phyloP scores from a whole-genome alignment of 2,797 vertebrate genomes.

The Mus spretus region DNA sequence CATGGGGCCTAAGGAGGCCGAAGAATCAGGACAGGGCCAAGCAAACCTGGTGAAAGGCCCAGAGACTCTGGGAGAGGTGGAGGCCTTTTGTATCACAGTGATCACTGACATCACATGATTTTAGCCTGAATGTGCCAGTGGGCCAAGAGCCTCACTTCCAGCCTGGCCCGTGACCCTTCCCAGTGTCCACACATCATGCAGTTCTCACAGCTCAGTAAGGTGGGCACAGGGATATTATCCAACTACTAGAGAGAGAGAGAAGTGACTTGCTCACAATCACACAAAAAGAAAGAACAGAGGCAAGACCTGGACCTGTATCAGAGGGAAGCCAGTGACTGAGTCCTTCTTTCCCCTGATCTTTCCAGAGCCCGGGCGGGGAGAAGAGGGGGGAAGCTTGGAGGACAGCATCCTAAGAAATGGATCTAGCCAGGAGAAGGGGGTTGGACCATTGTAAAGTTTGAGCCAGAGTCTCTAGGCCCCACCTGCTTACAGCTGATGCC shows the following conservation, averaged over 20 bases:
- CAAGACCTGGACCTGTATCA: neutral
- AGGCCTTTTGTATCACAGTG: neutral
- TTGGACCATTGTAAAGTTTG: accelerated
- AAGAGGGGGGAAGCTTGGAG: neutral
- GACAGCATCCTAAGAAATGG: neutral
- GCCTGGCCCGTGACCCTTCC: neutral
- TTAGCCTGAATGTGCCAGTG: neutral
- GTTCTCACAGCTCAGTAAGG: neutral
- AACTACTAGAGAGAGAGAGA: no score
- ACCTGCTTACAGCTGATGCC: neutral
- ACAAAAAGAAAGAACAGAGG: neutral
- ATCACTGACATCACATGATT: neutral
- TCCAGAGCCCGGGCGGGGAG: neutral
- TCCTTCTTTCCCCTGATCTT: neutral
- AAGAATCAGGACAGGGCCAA: neutral
- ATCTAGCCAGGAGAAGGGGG: neutral
- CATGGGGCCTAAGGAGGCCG: no score
- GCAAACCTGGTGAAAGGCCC: neutral
- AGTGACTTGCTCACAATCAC: neutral
- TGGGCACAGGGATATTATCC: neutral
- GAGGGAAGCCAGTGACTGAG: accelerated
- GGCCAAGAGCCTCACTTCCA: neutral
- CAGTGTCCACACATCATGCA: neutral
- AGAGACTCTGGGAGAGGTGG: neutral
- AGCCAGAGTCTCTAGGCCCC: neutral